Base-by-base conservation (phyloP, 2,113 vertebrate genomes). In the Pampusana beccarii region DNA sequence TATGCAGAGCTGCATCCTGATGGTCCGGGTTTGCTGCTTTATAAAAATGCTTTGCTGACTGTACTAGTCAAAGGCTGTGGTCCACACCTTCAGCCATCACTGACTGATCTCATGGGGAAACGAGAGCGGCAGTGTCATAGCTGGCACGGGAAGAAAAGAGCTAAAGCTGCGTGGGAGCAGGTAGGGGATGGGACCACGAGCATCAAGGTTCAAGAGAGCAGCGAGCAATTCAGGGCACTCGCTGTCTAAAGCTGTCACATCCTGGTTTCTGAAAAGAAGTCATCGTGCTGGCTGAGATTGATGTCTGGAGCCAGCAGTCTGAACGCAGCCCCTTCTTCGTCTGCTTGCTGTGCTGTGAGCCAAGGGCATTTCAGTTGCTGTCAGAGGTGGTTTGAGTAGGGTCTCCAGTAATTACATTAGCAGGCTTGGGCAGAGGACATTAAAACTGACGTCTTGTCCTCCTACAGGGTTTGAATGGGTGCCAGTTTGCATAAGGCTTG, bases 181-280 rank as follows among this genome's bases (percentile, higher is more conserved):
- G 28, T 16, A 46, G 36, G 20, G 17, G 3, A 18, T n/a, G 28
- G 26, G 33, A 42, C 25, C 17, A 33, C 0, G 0, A 54, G 13
- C 13, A 54, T 79, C 28, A 48, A 26, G 11, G 50, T 67, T 80
- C 40, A 56, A 21, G 36, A 57, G 33, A 53, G n/a, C 24, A 26
- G 46, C 25, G 29, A 70, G 50, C 29, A 48, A 40, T 58, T 70
- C 36, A 28, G 24, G 48, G 10, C 72, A 31, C 11, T 61, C 14
- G 0, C 67, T 86, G 31, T 71, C 58, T 80, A 21, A 88, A 83
- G 51, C 71, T 77, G 31, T 62, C 36, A 4, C 16, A 13, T 79
- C 65, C 29, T 79, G 60, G 60, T 34, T 88, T 3, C 72, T 74
- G 20, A 28, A 44, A 61, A 65, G 38, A 60, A 78, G 48, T 66